Evolutionary conservation across 1,140 invertebrate genomes (phyloP).

Genomic region (Phocides pigmalion): DNA sequence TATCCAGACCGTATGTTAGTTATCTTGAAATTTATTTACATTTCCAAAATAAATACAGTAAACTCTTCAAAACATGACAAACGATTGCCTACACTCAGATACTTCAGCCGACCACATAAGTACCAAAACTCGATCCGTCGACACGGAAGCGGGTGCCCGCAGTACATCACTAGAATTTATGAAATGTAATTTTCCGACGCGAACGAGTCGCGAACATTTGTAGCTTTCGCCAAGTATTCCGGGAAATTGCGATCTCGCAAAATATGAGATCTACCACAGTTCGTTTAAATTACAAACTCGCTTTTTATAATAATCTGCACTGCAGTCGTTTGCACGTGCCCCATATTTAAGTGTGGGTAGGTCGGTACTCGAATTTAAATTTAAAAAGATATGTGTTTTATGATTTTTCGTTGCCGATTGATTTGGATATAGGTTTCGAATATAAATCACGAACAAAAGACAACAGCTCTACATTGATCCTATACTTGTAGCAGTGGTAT

Average conservation of each 20-base stretch:
- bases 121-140: slow-evolving; percentile 37
- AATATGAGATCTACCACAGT: slow-evolving; percentile 74
- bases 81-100: too few species aligned
- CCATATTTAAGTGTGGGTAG: slow-evolving; percentile 19
- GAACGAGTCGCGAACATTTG: slow-evolving; percentile 78
- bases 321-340: slow-evolving; percentile 48
- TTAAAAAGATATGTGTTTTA: neutral
- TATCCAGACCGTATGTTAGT: too few species aligned
- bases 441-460: too few species aligned
- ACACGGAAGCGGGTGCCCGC: slow-evolving; percentile 29
- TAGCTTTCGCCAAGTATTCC: slow-evolving; percentile 80
- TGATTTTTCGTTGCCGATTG: neutral
- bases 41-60: too few species aligned
- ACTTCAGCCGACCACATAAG: neutral
- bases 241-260: slow-evolving; percentile 80
- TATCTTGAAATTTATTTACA: too few species aligned
- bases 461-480: too few species aligned
- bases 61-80: too few species aligned
- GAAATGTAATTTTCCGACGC: slow-evolving; percentile 81
- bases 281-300: slow-evolving; percentile 75
- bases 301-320: slow-evolving; percentile 76
- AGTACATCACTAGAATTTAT: slow-evolving; percentile 75
- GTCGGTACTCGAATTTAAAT: slow-evolving; percentile 13
- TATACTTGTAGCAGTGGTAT: too few species aligned
- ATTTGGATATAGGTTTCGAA: too few species aligned